A percentile compares a stretch with the other conserved stretches of the same genome.
Conservation (phyloP, 2,797 vertebrate species). For the Tadarida brasiliensis region DNA sequence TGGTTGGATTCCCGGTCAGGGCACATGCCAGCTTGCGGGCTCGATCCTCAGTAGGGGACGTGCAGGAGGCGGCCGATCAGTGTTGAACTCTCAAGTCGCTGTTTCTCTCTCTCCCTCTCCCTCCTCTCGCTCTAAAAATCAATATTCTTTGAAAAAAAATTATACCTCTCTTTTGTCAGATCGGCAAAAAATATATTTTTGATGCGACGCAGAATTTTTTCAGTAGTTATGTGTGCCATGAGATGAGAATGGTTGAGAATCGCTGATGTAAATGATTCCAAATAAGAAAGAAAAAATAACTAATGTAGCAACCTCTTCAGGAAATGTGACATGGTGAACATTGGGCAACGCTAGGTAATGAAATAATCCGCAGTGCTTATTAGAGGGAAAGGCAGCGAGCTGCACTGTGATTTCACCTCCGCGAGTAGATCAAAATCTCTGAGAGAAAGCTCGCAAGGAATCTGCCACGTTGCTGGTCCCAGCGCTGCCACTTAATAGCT, state of each 20-base stretch:
- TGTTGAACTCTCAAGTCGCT: too few relatives aligned
- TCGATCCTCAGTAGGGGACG: too few relatives aligned
- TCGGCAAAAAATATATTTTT: neutral
- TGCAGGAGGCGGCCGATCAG: too few relatives aligned
- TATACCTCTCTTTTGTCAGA: neutral
- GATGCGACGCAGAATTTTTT: neutral
- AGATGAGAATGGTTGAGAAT: neutral
- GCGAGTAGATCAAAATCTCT: fast-evolving
- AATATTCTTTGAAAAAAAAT: too few relatives aligned
- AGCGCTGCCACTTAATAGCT: neutral
- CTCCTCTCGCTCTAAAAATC: too few relatives aligned
- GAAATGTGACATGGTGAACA: neutral
- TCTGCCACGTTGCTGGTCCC: neutral
- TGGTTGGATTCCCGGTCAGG: too few relatives aligned
- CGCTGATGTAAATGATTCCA: neutral
- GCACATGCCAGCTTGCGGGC: too few relatives aligned
- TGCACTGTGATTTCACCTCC: neutral
- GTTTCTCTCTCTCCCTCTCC: too few relatives aligned
- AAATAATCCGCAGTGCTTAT: neutral
- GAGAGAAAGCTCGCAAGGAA: neutral
- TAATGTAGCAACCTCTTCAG: neutral
- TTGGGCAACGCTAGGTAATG: neutral
- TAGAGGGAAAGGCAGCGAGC: neutral
- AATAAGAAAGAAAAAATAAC: neutral
- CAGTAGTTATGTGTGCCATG: neutral